Conservation (phyloP, 2,113 vertebrate species). For the Muscicapa adusta region DNA sequence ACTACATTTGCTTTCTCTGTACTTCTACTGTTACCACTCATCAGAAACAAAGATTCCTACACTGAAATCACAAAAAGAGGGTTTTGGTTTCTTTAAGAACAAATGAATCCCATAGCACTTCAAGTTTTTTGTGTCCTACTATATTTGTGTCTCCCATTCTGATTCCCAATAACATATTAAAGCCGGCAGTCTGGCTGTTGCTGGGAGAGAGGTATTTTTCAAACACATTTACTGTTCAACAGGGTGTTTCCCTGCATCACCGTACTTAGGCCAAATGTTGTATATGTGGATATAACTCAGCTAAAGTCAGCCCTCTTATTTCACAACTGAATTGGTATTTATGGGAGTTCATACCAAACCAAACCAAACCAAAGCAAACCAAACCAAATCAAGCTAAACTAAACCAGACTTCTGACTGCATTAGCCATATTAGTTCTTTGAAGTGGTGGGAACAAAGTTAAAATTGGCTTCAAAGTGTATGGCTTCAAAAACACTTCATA, state of each 20-base stretch:
- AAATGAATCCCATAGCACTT: background rate
- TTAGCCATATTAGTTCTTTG: background rate
- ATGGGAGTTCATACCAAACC: background rate
- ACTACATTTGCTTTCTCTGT: background rate
- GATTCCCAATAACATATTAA: background rate
- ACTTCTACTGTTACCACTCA: background rate
- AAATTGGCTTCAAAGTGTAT: background rate
- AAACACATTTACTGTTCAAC: background rate
- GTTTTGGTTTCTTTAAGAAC: background rate
- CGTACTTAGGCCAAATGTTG: background rate
- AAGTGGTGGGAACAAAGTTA: background rate
- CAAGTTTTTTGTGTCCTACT: background rate
- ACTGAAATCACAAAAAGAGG: background rate
- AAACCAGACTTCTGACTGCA: background rate
- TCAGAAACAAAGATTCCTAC: background rate
- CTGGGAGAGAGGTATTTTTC: background rate
- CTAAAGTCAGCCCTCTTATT: background rate
- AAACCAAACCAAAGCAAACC: background rate
- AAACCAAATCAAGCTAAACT: background rate
- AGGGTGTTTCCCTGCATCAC: background rate
- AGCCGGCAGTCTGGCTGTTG: background rate
- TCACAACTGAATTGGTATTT: accelerated
- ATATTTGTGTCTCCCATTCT: background rate
- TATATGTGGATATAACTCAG: background rate
- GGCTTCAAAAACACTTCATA: background rate